Base-by-base conservation (phyloP, 2,888 invertebrate species). In the Acrobasis consociella region DNA sequence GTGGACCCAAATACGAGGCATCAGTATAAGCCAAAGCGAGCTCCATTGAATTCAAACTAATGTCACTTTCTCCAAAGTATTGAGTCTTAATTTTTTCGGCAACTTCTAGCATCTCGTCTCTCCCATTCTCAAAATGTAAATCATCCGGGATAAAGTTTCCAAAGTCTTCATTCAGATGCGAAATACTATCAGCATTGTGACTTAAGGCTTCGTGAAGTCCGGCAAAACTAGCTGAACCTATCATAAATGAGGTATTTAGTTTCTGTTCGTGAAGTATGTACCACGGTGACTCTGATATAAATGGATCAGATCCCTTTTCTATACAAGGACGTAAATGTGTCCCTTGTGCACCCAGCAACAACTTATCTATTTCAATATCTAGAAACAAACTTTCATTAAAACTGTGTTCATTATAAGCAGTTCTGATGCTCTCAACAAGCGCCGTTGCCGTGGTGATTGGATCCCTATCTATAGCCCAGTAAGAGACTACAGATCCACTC, bases 401-500 rank as follows among this genome's bases (percentile, higher is more conserved):
- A 16, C 56, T 39, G 15, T 61, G 58, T 16, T 61, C 60, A 9
- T 71, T 49, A n/a, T 64, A 53, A 11, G 67, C 60, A 38, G 58
- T 65, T 58, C 60, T 87, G 87, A 78, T 78, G 74, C 72, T 86
- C 1, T 72, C 64, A 2, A 86, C 73, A 79, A 94, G 80, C 75
- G 79, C 60, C 39, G 59, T 64, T 13, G 82, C 83, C 56, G 77
- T 80, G 9, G 58, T 62, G 22, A 66, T 39, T n/a, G 89, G 88
- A 52, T 81, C 65, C 64, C 89, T 82, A 58, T 89, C 87, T 53
- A 87, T 67, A 15, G 87, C 87, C 83, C 85, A 86, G 51, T 83
- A 77, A 9, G 87, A 83, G 9, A 90, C 74, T 15, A 84, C 71
- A 5, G 85, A 82, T 2, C 91, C 91, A 66, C 88, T 90, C 67